Base-by-base conservation (phyloP, 2,888 invertebrate genomes). In the Lithophane socia region DNA sequence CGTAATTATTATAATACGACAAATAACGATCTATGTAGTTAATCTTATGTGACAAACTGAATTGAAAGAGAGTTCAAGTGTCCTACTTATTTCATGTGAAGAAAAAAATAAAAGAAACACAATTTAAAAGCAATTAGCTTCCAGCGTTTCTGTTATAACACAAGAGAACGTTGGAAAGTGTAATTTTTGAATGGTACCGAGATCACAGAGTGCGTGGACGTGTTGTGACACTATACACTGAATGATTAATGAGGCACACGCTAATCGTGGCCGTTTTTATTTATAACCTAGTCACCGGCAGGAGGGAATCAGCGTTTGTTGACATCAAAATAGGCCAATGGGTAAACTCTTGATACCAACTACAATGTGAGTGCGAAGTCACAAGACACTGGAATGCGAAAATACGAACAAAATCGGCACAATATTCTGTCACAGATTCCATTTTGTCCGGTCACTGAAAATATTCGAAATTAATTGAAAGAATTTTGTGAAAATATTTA, bases 171-270 rank as follows among this genome's bases (percentile, higher is more conserved):
- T 90, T 90, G 87, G 90, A 90, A 89, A 91, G 90, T 89, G 89
- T 87, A 91, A 90, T 91, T 89, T 92, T 91, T 91, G 89, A 91
- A 92, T 92, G 88, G 91, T 91, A 90, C 90, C 68, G 87, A 94
- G 95, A 96, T 95, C 95, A 94, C 91, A 94, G 94, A 93, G 86
- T 90, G 87, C 89, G 93, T 92, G 91, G 94, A 94, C 91, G 90
- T 94, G 94, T 94, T 94, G 91, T 95, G 96, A 96, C 96, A 95
- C 91, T 92, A 92, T 92, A 91, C 91, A 91, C 88, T 83, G 91
- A 86, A 93, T 96, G 96, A 96, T 96, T 94, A 94, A 96, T 95
- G 96, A 92, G 87, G 84, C 78, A 82, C 88, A 88, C 90, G 90
- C 92, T 95, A 94, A 95, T 95, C 94, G 94, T 91, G 91, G 86